A percentile compares a stretch with the other conserved stretches of the same genome.
These are phyloP conservation scores for Dolichopus griseipennis DNA, from an alignment of 2,888 invertebrate species.

Conservation along the genomic window DNA sequence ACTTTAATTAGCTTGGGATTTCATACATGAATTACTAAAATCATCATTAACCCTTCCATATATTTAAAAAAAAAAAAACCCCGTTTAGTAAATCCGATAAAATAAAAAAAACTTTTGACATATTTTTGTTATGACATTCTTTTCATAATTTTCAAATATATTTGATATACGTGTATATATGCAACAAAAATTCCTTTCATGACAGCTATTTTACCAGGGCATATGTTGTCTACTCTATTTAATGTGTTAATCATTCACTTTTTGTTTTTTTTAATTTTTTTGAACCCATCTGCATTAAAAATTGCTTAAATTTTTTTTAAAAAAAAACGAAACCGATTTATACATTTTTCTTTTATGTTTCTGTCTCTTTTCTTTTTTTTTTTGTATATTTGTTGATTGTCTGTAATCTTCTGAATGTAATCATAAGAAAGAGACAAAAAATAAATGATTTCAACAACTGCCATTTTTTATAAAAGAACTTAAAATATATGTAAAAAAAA, in stretches of 20 bases:
- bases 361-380: neutral
- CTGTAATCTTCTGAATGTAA: too few species aligned
- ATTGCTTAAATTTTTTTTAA: neutral
- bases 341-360: neutral
- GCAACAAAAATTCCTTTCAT: too few species aligned
- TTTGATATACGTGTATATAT: too few species aligned
- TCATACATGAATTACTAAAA: too few species aligned
- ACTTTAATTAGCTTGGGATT: too few species aligned
- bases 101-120: neutral
- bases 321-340: neutral
- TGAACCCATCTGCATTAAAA: neutral
- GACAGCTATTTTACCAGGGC: neutral
- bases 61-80: too few species aligned
- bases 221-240: conserved; percentile 4
- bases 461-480: neutral
- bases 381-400: neutral
- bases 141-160: neutral
- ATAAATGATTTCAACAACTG: neutral
- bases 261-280: too few species aligned
- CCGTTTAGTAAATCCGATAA: too few species aligned
- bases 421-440: neutral
- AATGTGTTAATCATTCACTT: neutral
- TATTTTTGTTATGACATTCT: neutral
- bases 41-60: too few species aligned
- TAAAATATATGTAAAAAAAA: too few species aligned